Conservation (phyloP, 2,888 invertebrate genomes). For the Cosmia pyralina region DNA sequence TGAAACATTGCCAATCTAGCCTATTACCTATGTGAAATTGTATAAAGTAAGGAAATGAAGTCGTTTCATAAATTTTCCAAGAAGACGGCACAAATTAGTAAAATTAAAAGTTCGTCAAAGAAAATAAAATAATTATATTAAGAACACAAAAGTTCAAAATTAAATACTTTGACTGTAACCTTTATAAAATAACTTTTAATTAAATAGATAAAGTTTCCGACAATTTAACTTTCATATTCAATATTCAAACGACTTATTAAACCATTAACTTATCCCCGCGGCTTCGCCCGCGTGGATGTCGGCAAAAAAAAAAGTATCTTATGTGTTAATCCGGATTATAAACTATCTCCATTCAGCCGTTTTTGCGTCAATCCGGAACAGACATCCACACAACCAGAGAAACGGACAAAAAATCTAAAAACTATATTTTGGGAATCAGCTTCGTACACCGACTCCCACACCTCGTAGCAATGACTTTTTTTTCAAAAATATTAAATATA, state of each 20-base stretch:
- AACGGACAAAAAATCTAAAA: no score
- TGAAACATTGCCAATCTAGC: neutral
- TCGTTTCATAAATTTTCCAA: neutral
- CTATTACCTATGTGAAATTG: neutral
- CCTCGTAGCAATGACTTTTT: no score
- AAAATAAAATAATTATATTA: slow-evolving; percentile 42
- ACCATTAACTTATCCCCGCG: no score
- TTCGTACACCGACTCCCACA: no score
- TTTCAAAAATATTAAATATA: neutral
- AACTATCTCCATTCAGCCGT: no score
- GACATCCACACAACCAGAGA: no score
- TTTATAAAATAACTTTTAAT: slow-evolving; percentile 56
- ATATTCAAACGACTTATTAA: slow-evolving; percentile 32
- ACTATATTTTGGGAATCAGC: no score
- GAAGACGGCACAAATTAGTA: slow-evolving; percentile 6
- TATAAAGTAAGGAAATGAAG: neutral
- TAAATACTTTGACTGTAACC: slow-evolving; percentile 28
- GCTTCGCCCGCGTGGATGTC: no score
- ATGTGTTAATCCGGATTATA: no score
- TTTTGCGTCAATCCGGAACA: no score
- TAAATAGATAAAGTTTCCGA: slow-evolving; percentile 47
- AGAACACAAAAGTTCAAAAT: slow-evolving; percentile 20
- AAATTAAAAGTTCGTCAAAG: slow-evolving; percentile 28
- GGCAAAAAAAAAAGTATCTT: no score
- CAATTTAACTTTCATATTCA: slow-evolving; percentile 25